Conservation (phyloP, 2,113 vertebrate genomes). For the Malurus elegans region DNA sequence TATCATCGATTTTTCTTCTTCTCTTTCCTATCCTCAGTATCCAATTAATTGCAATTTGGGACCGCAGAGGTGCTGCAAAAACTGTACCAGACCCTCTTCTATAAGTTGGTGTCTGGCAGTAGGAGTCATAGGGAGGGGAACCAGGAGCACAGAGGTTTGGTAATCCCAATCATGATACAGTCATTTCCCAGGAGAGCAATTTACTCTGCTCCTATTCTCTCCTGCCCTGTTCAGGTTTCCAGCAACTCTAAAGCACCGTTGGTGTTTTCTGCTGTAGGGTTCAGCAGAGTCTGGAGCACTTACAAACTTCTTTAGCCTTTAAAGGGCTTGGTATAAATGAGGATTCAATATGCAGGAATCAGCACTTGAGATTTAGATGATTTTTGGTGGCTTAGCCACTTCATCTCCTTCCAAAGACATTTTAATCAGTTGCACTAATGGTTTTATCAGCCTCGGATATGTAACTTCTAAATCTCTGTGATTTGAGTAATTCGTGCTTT, state of each 20-base stretch:
- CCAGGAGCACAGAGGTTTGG: not conserved
- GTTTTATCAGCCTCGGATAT: not conserved
- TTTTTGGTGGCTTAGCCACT: not conserved
- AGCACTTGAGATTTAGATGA: not conserved
- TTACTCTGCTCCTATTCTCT: not conserved
- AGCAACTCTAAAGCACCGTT: not conserved
- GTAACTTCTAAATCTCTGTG: not conserved
- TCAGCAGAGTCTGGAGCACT: accelerated
- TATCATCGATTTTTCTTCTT: accelerated
- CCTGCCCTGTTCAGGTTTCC: not conserved
- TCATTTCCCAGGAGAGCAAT: not conserved
- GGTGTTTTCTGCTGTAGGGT: not conserved
- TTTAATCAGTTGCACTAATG: not conserved
- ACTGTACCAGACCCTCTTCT: not conserved
- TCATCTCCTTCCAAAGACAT: not conserved
- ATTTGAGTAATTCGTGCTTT: not conserved
- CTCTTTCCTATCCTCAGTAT: not conserved
- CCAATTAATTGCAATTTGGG: not conserved
- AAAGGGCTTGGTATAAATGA: not conserved
- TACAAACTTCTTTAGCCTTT: not conserved
- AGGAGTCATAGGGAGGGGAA: not conserved
- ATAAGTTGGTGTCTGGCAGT: not conserved
- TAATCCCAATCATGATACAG: not conserved
- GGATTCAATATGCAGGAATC: not conserved
- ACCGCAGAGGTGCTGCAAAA: not conserved